Base-by-base conservation (phyloP, 2,888 invertebrate genomes). In the Hypsopygia costalis region DNA sequence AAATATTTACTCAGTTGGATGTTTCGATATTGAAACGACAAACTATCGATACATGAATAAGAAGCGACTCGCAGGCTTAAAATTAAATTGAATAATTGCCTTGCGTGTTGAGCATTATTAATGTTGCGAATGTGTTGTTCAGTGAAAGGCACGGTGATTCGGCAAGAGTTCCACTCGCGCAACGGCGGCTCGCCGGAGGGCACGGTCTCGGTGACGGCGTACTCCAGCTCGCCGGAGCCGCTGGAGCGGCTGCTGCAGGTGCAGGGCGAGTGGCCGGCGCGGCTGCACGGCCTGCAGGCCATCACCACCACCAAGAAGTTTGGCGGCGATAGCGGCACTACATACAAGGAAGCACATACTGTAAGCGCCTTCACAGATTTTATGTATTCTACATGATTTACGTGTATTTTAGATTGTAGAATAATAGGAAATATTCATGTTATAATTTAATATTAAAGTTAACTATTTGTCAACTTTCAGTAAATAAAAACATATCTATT, bases 91-190 rank as follows among this genome's bases (percentile, higher is more conserved):
- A 3, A 16, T 16, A 16, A 16, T 16, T 2, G 16, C n/a, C n/a
- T 21, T 20, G 25, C 6, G 55, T 25, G 25, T 25, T 25, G 7
- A 25, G n/a, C 25, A 6, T 5, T 16, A 16, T 61, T 65, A 44
- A 50, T 36, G 39, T 59, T 59, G 52, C 57, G 56, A 41, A 40
- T 46, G 49, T 46, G n/a, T 36, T 30, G 28, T 35, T 0, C 75
- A 94, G 94, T 94, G 74, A 93, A 94, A 86, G 93, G 93, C 59
- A 92, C 93, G 42, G 91, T 93, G 50, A 89, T 93, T 55, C 91
- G 90, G 34, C 91, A 93, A 75, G 91, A 92, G 72, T 93, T 89
- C 70, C 92, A 92, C 73, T 91, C 93, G 11, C 91, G 92, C 64
- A 92, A 93, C 78, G 94, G 93, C 27, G 83, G 91, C 32, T 92